phyloP scores from a whole-genome alignment of 2,113 vertebrate genomes.

The Miniopterus natalensis region DNA sequence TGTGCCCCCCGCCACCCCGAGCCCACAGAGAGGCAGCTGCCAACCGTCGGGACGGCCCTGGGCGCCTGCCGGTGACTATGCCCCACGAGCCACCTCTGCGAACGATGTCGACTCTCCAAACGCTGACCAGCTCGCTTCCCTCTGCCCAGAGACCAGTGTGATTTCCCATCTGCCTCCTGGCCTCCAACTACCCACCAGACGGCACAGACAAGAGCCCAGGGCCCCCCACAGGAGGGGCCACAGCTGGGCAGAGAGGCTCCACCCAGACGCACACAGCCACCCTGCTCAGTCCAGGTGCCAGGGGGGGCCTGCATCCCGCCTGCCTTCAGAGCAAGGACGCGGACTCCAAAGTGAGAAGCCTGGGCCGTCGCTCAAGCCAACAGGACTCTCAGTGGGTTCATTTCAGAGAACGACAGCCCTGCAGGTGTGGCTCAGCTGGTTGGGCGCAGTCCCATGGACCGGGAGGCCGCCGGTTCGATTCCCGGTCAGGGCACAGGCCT shows the following conservation, averaged over 20 bases:
- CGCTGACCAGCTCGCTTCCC: accelerated
- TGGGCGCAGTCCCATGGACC: no score
- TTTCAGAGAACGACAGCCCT: no score
- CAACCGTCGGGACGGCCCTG: accelerated
- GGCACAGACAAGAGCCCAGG: accelerated
- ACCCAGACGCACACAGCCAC: neutral
- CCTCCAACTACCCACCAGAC: neutral
- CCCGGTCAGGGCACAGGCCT: no score
- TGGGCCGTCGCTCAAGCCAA: accelerated
- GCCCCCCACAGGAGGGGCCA: accelerated
- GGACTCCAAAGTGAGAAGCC: accelerated
- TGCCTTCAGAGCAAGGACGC: accelerated
- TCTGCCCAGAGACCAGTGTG: neutral
- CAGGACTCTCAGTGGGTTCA: neutral
- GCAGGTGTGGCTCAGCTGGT: no score
- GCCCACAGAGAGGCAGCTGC: accelerated
- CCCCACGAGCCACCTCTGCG: neutral
- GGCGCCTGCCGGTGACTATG: accelerated
- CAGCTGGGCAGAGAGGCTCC: neutral
- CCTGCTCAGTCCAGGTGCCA: accelerated
- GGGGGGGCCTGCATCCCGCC: accelerated
- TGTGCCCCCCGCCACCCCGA: accelerated
- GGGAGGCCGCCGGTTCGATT: no score
- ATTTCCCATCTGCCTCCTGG: neutral
- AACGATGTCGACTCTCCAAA: accelerated